Conservation (phyloP, 2,888 invertebrate genomes). For the Oasisia sp. region DNA sequence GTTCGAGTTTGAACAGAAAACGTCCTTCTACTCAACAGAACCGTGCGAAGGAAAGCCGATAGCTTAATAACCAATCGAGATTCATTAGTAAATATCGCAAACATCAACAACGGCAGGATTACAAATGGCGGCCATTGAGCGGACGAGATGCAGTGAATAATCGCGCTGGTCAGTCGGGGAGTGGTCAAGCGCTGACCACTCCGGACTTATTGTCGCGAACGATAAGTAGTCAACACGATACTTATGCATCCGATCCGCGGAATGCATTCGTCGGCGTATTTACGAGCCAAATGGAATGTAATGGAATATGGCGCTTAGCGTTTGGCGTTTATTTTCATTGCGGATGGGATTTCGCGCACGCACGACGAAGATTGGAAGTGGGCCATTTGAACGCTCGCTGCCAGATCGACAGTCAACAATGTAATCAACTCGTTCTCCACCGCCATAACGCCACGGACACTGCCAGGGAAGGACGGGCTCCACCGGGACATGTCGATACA, state of each 20-base stretch:
- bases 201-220: not conserved
- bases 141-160: not conserved
- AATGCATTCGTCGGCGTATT: slow-evolving; percentile 1
- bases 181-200: not conserved
- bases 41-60: not conserved
- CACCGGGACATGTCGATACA: not conserved
- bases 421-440: not conserved
- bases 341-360: slow-evolving; percentile 17
- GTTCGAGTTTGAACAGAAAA: not conserved
- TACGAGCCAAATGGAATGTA: slow-evolving; percentile 13
- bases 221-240: slow-evolving; percentile 6
- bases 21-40: not conserved
- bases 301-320: slow-evolving; percentile 7
- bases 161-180: not conserved
- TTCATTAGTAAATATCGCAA: slow-evolving; percentile 17
- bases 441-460: not conserved
- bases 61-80: slow-evolving; percentile 9
- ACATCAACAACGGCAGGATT: not conserved
- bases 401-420: not conserved
- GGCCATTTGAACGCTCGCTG: not conserved
- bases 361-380: not conserved
- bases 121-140: slow-evolving; percentile 6
- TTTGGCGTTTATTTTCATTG: slow-evolving; percentile 13
- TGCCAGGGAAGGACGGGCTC: not conserved
- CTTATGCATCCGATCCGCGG: slow-evolving; percentile 13